Percentiles rank a stretch among this genome's conserved stretches.
These are phyloP conservation scores for Hypomesus transpacificus DNA, from an alignment of 2,113 vertebrate species.

Conservation along the genomic window DNA sequence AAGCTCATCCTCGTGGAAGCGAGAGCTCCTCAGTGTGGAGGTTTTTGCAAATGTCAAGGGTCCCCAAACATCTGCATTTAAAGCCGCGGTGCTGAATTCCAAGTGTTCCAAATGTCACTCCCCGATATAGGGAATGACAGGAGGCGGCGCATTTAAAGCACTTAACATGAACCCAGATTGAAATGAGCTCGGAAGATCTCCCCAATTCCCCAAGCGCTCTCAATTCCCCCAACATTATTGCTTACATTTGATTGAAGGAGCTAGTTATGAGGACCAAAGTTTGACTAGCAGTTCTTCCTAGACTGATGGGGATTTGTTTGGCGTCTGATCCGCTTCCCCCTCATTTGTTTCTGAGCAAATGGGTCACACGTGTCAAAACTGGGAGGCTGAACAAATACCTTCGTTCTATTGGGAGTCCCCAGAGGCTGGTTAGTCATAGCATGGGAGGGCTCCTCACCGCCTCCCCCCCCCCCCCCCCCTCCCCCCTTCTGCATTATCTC, in stretches of 20 bases:
- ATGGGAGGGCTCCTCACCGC: slow-evolving; percentile 25
- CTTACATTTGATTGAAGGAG: too few relatives aligned
- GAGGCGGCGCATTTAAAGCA: too few relatives aligned
- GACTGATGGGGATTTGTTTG: slow-evolving; percentile 14
- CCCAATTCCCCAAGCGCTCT: too few relatives aligned
- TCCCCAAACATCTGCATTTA: too few relatives aligned
- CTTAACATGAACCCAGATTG: too few relatives aligned
- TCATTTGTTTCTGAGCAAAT: slow-evolving; percentile 25
- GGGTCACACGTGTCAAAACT: slow-evolving; percentile 6
- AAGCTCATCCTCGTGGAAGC: neutral
- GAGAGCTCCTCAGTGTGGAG: too few relatives aligned
- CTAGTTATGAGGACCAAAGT: neutral
- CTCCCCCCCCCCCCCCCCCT: slow-evolving; percentile 12
- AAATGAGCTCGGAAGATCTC: too few relatives aligned
- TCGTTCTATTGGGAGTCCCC: slow-evolving; percentile 40
- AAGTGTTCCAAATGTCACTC: too few relatives aligned
- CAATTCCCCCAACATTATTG: too few relatives aligned
- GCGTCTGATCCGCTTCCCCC: slow-evolving; percentile 35
- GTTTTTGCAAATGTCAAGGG: too few relatives aligned
- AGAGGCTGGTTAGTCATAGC: slow-evolving; percentile 52
- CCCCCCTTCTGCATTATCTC: slow-evolving; percentile 52
- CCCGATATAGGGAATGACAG: too few relatives aligned
- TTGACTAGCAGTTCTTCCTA: slow-evolving; percentile 16
- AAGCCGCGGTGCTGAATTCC: too few relatives aligned
- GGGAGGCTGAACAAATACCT: slow-evolving; percentile 51